A percentile compares a stretch with the other conserved stretches of the same genome.
These are phyloP conservation scores for Sciurus carolinensis DNA, from an alignment of 2,797 vertebrate species.

Conservation along the genomic window DNA sequence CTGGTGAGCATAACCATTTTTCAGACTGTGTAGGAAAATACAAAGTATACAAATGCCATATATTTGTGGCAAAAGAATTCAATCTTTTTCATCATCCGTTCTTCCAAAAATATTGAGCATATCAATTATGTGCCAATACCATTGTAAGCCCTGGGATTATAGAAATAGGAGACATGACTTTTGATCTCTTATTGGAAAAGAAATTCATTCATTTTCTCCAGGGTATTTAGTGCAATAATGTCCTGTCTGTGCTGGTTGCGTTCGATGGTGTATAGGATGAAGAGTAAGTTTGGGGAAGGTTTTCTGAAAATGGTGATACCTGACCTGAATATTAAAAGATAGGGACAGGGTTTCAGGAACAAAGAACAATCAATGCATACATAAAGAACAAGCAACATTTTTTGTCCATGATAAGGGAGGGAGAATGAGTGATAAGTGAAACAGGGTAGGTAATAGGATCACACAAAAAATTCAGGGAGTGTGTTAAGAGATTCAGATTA, in stretches of 20 bases:
- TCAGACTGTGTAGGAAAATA: neutral
- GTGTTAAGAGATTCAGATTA: neutral
- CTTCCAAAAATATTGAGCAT: neutral
- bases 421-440: neutral
- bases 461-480: neutral
- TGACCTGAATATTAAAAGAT: neutral
- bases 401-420: neutral
- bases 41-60: neutral
- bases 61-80: constrained; percentile 5
- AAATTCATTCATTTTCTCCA: neutral
- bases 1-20: neutral
- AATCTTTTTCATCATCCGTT: neutral
- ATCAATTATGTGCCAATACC: neutral
- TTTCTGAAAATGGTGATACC: neutral
- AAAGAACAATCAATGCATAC: neutral
- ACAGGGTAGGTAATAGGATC: neutral
- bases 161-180: neutral
- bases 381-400: neutral
- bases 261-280: neutral
- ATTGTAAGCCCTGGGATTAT: neutral
- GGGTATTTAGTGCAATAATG: neutral
- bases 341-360: neutral
- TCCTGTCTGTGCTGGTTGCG: neutral
- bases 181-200: neutral
- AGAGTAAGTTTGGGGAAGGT: neutral